Percentiles rank a stretch among this genome's conserved stretches.
phyloP scores from a whole-genome alignment of 2,888 invertebrate species.

The Morpho helenor region DNA sequence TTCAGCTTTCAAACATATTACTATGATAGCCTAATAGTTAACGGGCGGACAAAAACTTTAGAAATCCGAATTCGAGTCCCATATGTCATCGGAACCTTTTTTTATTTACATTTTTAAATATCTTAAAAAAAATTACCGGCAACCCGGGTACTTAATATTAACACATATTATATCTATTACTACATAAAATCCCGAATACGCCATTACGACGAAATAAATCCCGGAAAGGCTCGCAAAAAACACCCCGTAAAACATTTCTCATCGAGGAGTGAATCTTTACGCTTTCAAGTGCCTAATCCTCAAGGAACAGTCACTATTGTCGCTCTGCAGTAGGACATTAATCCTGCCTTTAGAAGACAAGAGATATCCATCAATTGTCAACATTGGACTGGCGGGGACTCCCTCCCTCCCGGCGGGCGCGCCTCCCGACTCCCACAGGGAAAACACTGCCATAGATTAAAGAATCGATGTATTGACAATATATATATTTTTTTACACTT shows the following conservation, averaged over 20 bases:
- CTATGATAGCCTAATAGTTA: too few relatives aligned
- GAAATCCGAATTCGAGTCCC: too few relatives aligned
- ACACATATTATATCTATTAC: too few relatives aligned
- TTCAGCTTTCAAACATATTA: too few relatives aligned
- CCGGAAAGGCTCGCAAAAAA: constrained; percentile 20
- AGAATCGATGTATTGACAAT: constrained; percentile 2
- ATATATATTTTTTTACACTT: too few relatives aligned
- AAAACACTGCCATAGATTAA: constrained; percentile 50
- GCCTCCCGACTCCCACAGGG: constrained; percentile 52
- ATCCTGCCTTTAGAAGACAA: constrained; percentile 76
- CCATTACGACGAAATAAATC: constrained; percentile 13
- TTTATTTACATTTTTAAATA: too few relatives aligned
- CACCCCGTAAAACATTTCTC: constrained; percentile 27
- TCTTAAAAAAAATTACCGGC: too few relatives aligned
- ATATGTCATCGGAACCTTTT: too few relatives aligned
- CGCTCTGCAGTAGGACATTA: constrained; percentile 59
- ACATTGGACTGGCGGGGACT: constrained; percentile 67
- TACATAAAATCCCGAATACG: neutral
- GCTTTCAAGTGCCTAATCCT: constrained; percentile 56
- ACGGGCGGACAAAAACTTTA: too few relatives aligned
- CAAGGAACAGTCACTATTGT: constrained; percentile 65
- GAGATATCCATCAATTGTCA: constrained; percentile 79
- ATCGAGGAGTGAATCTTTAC: constrained; percentile 35
- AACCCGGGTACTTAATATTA: too few relatives aligned
- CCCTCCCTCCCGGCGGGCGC: constrained; percentile 37